Evolutionary conservation across 2,797 vertebrate species (phyloP).

Genomic region (Huso huso): DNA sequence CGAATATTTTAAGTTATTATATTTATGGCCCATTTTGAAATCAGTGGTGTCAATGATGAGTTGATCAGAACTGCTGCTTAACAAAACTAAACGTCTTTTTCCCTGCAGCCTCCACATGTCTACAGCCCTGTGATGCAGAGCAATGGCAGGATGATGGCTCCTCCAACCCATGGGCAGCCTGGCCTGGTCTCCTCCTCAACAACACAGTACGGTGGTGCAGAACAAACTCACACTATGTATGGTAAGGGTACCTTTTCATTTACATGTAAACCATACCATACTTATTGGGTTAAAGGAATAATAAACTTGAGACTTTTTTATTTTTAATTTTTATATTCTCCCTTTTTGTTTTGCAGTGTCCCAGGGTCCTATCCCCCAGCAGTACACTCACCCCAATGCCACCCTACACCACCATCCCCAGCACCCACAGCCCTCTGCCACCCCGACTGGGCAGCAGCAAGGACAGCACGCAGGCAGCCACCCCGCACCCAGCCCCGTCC

Average conservation of each 20-base stretch:
- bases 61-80: too few species aligned
- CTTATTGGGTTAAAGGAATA: too few species aligned
- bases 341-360: constrained; percentile 66
- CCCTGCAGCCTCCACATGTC: constrained; percentile 81
- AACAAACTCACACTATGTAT: constrained; percentile 98
- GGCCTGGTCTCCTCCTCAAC: constrained; percentile 85
- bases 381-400: constrained; percentile 86
- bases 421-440: constrained; percentile 94
- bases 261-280: too few species aligned
- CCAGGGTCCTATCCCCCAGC: constrained; percentile 87
- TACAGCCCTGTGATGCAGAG: constrained; percentile 95
- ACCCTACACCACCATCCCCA: constrained; percentile 84
- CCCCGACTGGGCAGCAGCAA: constrained; percentile 87
- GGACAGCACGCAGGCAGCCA: constrained; percentile 54
- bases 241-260: constrained; percentile 60
- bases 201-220: constrained; percentile 81
- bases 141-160: constrained; percentile 88
- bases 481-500: constrained; percentile 83
- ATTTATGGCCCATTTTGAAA: too few species aligned
- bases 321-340: too few species aligned
- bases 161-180: constrained; percentile 82
- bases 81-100: background rate
- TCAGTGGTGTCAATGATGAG: too few species aligned
- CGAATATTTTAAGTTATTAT: too few species aligned
- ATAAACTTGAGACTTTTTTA: too few species aligned